Evolutionary conservation across 2,797 vertebrate species (phyloP).

Genomic region (Cercopithecus diana): DNA sequence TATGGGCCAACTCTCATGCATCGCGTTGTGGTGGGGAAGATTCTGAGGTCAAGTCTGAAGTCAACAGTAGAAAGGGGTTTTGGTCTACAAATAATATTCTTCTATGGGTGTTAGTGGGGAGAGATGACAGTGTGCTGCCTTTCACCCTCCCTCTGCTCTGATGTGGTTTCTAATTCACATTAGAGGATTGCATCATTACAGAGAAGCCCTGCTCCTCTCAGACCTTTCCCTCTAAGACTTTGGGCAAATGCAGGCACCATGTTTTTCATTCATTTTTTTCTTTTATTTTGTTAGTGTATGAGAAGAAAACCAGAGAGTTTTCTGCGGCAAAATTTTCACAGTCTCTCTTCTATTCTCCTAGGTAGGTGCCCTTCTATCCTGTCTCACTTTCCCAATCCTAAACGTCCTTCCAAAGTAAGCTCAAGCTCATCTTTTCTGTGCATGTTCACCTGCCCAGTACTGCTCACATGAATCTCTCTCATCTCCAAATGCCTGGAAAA

Average conservation of each 20-base stretch:
- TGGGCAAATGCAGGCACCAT: neutral
- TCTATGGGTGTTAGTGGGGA: fast-evolving
- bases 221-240: neutral
- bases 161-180: neutral
- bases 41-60: neutral
- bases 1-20: neutral
- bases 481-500: neutral
- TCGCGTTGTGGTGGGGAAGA: neutral
- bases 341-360: neutral
- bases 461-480: neutral
- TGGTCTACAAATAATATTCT: neutral
- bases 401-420: neutral
- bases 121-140: neutral
- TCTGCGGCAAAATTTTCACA: neutral
- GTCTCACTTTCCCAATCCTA: neutral
- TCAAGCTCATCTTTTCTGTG: neutral
- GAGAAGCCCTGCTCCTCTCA: neutral
- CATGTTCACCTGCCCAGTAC: neutral
- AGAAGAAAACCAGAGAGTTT: neutral
- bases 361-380: neutral
- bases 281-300: neutral
- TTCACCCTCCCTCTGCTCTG: neutral
- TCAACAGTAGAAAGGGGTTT: neutral
- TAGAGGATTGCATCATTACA: neutral
- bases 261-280: neutral